A percentile compares a stretch with the other conserved stretches of the same genome.
Evolutionary conservation across 2,797 vertebrate genomes (phyloP).

Genomic region (Austrolebias charrua): DNA sequence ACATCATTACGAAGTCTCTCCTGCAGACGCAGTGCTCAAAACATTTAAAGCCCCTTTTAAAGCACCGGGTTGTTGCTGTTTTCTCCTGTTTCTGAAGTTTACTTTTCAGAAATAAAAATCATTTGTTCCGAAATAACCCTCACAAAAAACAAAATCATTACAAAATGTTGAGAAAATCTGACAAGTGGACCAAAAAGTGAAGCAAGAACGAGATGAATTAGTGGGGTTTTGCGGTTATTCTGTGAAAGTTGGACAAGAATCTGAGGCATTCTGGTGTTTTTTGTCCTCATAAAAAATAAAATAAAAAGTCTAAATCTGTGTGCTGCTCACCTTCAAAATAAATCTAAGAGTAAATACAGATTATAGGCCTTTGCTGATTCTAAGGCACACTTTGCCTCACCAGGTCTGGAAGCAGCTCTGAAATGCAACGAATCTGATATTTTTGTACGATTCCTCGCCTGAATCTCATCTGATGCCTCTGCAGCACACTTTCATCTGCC

Average conservation of each 20-base stretch:
- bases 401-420: conserved; percentile 11
- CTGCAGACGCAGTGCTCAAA: conserved; percentile 1
- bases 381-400: conserved; percentile 9
- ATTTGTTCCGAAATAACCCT: background rate
- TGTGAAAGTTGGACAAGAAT: background rate
- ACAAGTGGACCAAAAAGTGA: background rate
- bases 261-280: no score
- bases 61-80: background rate
- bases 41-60: conserved; percentile 32
- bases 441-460: conserved; percentile 35
- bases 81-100: background rate
- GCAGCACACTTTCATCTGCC: conserved; percentile 41
- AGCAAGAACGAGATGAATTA: background rate
- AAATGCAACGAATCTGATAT: conserved; percentile 29
- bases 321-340: no score
- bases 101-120: conserved; percentile 4
- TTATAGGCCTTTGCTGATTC: conserved; percentile 3
- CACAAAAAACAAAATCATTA: background rate
- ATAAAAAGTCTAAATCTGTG: no score
- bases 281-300: background rate
- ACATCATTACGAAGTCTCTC: no score
- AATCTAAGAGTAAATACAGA: background rate
- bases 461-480: conserved; percentile 41
- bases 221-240: background rate
- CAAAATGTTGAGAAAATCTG: background rate